Evolutionary conservation across 1,140 invertebrate genomes (phyloP).

Genomic region (Chironomus tepperi): DNA sequence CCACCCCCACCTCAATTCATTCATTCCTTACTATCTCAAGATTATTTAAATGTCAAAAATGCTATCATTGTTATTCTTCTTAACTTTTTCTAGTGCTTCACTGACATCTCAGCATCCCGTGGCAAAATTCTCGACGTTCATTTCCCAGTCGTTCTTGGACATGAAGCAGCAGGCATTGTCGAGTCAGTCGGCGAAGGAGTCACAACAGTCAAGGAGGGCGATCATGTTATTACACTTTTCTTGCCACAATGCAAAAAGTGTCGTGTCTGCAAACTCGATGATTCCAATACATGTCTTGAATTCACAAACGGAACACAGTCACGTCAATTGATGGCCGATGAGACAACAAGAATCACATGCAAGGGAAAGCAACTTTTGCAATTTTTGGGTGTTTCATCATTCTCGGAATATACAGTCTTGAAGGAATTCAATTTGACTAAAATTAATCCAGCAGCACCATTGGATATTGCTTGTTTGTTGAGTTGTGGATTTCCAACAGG

Average conservation of each 20-base stretch:
- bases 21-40: no score
- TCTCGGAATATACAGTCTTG: slow-evolving; percentile 96
- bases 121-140: slow-evolving; percentile 44
- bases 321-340: slow-evolving; percentile 48
- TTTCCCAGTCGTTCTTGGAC: slow-evolving; percentile 44
- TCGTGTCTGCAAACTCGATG: slow-evolving; percentile 40
- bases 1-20: no score
- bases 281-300: slow-evolving; percentile 43
- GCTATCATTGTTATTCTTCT: not conserved
- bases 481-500: slow-evolving; percentile 84
- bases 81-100: slow-evolving; percentile 42
- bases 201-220: slow-evolving; percentile 33
- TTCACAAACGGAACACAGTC: slow-evolving; percentile 31
- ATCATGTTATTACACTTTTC: slow-evolving; percentile 47
- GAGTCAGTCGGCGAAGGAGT: slow-evolving; percentile 43
- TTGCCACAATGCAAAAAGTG: slow-evolving; percentile 40
- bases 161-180: slow-evolving; percentile 45
- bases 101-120: slow-evolving; percentile 43
- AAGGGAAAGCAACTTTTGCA: slow-evolving; percentile 55
- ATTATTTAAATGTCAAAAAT: no score
- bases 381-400: slow-evolving; percentile 95
- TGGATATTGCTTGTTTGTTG: slow-evolving; percentile 83
- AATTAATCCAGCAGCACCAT: slow-evolving; percentile 52
- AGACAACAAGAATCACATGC: slow-evolving; percentile 45
- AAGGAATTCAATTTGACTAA: slow-evolving; percentile 83